These are phyloP conservation scores for Neotoxoptera formosana DNA, from an alignment of 1,140 invertebrate species.

Conservation along the genomic window DNA sequence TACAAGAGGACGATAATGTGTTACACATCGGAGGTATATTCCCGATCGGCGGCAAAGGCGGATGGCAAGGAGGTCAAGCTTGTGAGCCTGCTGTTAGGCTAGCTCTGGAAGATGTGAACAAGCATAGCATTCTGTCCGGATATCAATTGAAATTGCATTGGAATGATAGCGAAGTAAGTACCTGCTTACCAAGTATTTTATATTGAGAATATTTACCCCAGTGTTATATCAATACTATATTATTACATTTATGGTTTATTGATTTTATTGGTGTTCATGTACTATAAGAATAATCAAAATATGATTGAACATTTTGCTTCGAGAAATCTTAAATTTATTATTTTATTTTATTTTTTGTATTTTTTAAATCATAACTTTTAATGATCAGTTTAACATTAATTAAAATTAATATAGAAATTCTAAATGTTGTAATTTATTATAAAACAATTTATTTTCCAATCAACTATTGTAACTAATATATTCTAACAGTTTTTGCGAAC, in stretches of 20 bases:
- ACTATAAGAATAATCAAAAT: neutral
- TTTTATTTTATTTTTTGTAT: neutral
- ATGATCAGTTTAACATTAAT: neutral
- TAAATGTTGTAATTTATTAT: neutral
- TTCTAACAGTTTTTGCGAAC: neutral
- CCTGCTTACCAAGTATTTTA: neutral
- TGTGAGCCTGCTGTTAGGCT: conserved; percentile 94
- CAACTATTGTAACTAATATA: too few relatives aligned
- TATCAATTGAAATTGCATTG: conserved; percentile 91
- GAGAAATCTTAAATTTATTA: neutral
- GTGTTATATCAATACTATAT: neutral
- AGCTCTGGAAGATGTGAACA: conserved; percentile 96
- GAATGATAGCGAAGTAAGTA: conserved; percentile 96
- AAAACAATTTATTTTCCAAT: neutral
- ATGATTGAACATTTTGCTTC: neutral
- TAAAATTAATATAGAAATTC: neutral
- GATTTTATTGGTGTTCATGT: neutral
- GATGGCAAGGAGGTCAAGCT: conserved; percentile 94
- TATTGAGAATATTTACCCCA: neutral
- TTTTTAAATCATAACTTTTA: neutral
- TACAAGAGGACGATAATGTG: conserved; percentile 67
- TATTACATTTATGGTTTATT: neutral
- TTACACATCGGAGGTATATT: conserved; percentile 98
- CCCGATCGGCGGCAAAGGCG: conserved; percentile 92
- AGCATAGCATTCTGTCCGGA: conserved; percentile 87